Conservation (phyloP, 2,888 invertebrate genomes). For the Machimus rusticus region DNA sequence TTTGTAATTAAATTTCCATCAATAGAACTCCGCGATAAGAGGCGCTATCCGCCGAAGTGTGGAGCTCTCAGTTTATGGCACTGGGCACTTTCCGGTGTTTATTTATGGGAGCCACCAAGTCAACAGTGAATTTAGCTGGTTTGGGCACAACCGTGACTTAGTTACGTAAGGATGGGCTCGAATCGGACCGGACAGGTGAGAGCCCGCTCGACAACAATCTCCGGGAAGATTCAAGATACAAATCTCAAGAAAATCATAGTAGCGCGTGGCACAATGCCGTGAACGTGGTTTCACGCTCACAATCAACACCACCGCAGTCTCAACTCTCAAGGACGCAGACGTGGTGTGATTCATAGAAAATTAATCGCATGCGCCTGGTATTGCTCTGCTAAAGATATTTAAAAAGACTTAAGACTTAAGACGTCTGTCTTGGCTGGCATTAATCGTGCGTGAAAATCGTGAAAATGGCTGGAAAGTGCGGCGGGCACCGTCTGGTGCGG, state of each 20-base stretch:
- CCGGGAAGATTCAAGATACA: background rate
- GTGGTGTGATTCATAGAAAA: background rate
- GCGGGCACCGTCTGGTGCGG: background rate
- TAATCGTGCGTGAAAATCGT: slow-evolving; percentile 9
- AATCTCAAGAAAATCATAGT: background rate
- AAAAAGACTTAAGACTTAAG: background rate
- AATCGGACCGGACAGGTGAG: background rate
- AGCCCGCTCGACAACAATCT: slow-evolving; percentile 8
- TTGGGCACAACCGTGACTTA: background rate
- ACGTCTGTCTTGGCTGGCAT: background rate
- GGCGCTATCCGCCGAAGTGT: background rate
- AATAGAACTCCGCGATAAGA: background rate
- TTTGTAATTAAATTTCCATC: slow-evolving; percentile 17
- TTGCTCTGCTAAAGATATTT: background rate
- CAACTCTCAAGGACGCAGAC: slow-evolving; percentile 6
- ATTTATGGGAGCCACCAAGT: background rate
- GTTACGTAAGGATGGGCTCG: background rate
- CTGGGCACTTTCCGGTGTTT: background rate
- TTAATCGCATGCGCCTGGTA: background rate
- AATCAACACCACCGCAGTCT: background rate
- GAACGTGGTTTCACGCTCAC: background rate
- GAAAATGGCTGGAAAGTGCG: background rate
- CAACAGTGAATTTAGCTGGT: background rate
- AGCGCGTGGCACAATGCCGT: background rate
- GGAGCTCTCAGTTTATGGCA: background rate